Base-by-base conservation (phyloP, 2,797 vertebrate genomes). In the Corythornis leucogaster region DNA sequence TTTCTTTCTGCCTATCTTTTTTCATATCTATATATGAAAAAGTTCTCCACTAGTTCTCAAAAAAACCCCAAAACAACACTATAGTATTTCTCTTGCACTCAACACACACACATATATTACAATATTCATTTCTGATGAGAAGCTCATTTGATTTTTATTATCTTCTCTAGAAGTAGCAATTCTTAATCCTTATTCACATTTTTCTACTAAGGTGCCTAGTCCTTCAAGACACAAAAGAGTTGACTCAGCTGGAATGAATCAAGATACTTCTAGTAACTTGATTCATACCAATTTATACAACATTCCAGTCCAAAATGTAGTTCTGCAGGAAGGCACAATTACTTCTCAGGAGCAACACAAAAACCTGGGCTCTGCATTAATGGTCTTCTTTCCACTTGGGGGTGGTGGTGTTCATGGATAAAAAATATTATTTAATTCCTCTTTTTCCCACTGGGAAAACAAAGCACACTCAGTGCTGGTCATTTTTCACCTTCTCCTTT, bases 401-500 rank as follows among this genome's bases (percentile, higher is more conserved):
- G 6, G 14, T 15, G 77, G 18, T 16, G 6, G 22, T 40, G 38
- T 40, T 40, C 38, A 12, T 31, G 68, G 80, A 84, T 78, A 80
- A 20, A 82, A 76, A 86, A 51, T 18, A 89, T 55, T 9, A 24
- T 79, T 71, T 79, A 5, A 81, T 64, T 93, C 13, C 5, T 62
- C 63, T 68, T n/a, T 43, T 90, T 90, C 48, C 18, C 30, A 70
- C 11, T 62, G 17, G 6, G 31, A 12, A 88, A 86, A 54, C 16
- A 74, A 77, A 86, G 46, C 33, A 90, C 17, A 20, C n/a, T 53
- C 35, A 28, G 30, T 57, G 54, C 75, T 94, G 74, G 69, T 88
- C 25, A 22, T 88, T 90, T 91, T 89, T 93, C 77, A 92, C 53
- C 28, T 87, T 92, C 71, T 74, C 54, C 43, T 63, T 68, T 71